Evolutionary conservation across 2,113 vertebrate genomes (phyloP), one percentile per base, ranked within the genome.

Genomic region (Sisor rabdophorus): DNA sequence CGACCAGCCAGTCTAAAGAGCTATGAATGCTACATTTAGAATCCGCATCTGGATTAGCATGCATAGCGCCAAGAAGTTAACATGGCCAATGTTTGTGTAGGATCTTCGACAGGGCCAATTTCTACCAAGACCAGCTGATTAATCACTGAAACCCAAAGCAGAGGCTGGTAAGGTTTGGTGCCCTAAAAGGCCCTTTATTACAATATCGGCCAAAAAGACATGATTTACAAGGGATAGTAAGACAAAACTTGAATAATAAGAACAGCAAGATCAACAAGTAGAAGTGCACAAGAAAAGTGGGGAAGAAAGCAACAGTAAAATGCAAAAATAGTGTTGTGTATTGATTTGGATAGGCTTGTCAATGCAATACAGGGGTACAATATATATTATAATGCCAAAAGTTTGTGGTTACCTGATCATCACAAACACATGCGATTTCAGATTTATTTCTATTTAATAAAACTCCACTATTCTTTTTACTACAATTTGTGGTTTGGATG

Each of bases 131-230:
- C 40, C 53, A 4, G 70, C 68, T 61, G 75, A 86, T 86, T 86
- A 87, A 88, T 87, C 85, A 88, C 79, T 68, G 67, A 52, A 84
- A 87, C 20, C 78, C 22, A 79, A 70, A 78, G 79, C 79, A 75
- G 81, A 81, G 71, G 36, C 53, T 73, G 50, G 16, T 55, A 79
- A 74, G 76, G 54, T 60, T 65, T 59, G 44, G 79, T 50, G 44
- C 79, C 70, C 26, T 76, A 82, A 80, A 71, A 70, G 11, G 63
- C 71, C 72, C 11, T 79, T 81, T 85, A 84, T 82, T 72, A 28
- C 54, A 40, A 19, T 59, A 36, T 26, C 47, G 20, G 20, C 54
- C 28, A 32, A 36, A 28, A 61, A 71, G 61, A 74, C 76, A 77
- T 54, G 53, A 78, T 64, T 77, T 79, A 58, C 76, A 72, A 81